Evolutionary conservation across 2,797 vertebrate species (phyloP).

Genomic region (Takifugu ocellatus): DNA sequence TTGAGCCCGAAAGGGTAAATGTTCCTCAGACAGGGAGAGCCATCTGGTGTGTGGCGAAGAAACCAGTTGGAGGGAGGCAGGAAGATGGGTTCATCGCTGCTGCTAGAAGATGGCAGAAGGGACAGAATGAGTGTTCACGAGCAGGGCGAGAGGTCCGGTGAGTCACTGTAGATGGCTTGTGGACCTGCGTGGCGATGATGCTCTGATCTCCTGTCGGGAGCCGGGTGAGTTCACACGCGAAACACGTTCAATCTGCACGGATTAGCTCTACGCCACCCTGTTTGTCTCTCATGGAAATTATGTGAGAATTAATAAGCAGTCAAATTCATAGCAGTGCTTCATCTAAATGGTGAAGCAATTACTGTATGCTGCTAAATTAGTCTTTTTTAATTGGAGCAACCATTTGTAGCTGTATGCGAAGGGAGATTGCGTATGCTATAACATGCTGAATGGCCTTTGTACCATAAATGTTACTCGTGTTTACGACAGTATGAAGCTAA

Average conservation of each 20-base stretch:
- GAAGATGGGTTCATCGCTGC: slow-evolving; percentile 41
- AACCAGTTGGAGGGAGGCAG: slow-evolving; percentile 66
- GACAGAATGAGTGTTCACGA: slow-evolving; percentile 33
- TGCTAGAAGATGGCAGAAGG: slow-evolving; percentile 43
- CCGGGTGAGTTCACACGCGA: slow-evolving; percentile 5
- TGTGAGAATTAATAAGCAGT: background rate
- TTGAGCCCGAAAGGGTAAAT: slow-evolving; percentile 64
- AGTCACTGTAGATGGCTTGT: slow-evolving; percentile 22
- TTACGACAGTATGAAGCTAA: too few species aligned
- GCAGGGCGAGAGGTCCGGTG: slow-evolving; percentile 34
- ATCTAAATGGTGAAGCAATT: too few species aligned
- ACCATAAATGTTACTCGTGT: too few species aligned
- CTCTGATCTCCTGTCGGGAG: slow-evolving; percentile 9
- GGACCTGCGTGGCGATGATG: slow-evolving; percentile 17
- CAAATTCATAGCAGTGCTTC: background rate
- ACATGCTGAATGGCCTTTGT: too few species aligned
- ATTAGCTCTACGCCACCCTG: background rate
- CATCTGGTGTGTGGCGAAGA: slow-evolving; percentile 72
- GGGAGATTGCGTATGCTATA: too few species aligned
- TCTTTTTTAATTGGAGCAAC: too few species aligned
- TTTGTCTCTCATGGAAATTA: background rate
- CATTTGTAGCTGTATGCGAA: too few species aligned
- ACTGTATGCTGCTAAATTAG: too few species aligned
- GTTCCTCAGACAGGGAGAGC: slow-evolving; percentile 59
- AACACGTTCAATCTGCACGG: background rate